Conservation (phyloP, 2,113 vertebrate genomes). For the Tragelaphus strepsiceros region DNA sequence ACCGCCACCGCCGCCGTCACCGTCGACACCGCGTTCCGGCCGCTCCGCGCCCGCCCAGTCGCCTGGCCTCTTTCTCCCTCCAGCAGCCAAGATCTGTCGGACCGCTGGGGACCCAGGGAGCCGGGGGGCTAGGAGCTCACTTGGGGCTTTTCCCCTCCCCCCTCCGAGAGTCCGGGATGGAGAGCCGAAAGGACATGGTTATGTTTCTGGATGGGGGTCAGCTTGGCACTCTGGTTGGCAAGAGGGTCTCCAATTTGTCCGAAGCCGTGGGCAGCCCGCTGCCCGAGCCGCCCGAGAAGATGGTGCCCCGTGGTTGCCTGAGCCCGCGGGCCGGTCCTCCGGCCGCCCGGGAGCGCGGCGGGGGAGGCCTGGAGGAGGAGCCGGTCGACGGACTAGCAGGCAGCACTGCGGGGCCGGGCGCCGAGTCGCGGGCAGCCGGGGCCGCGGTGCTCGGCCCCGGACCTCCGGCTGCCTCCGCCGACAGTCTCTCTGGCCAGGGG, state of each 20-base stretch:
- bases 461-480: constrained; percentile 77
- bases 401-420: constrained; percentile 81
- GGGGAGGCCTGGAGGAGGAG: constrained; percentile 68
- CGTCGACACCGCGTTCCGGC: neutral
- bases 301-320: constrained; percentile 84
- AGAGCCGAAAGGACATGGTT: constrained; percentile 93
- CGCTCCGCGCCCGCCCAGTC: neutral
- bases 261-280: constrained; percentile 85
- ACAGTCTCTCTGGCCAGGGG: constrained; percentile 85
- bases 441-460: constrained; percentile 80
- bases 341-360: constrained; percentile 82
- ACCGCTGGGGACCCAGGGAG: constrained; percentile 69
- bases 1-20: constrained; percentile 54
- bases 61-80: constrained; percentile 40
- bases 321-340: constrained; percentile 86
- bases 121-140: constrained; percentile 49
- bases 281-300: constrained; percentile 87
- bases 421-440: constrained; percentile 82
- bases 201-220: constrained; percentile 92
- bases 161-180: constrained; percentile 83
- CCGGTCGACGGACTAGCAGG: constrained; percentile 83
- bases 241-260: constrained; percentile 86
- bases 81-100: constrained; percentile 57
- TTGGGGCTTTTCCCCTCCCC: constrained; percentile 57
- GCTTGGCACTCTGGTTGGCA: constrained; percentile 86